A percentile compares a stretch with the other conserved stretches of the same genome.
Evolutionary conservation across 2,888 invertebrate species (phyloP).

Genomic region (Boloria selene): DNA sequence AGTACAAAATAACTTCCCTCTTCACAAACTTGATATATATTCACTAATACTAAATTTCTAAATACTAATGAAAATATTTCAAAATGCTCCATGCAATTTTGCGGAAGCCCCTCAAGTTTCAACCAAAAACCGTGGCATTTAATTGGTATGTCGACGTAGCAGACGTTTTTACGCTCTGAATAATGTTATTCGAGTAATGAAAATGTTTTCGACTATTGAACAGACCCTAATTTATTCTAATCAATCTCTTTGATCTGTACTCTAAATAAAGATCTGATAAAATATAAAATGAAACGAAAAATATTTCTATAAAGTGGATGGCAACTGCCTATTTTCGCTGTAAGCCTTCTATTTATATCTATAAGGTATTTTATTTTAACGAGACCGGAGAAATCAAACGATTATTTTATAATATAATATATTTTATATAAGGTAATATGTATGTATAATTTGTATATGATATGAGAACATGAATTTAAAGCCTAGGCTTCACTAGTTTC

Average conservation of each 20-base stretch:
- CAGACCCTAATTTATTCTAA: conserved; percentile 22
- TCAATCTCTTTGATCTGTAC: conserved; percentile 24
- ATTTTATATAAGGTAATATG: too few relatives aligned
- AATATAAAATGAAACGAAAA: conserved; percentile 4
- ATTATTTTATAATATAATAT: too few relatives aligned
- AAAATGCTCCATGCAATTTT: conserved; percentile 18
- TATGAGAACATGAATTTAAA: too few relatives aligned
- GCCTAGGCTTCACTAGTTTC: too few relatives aligned
- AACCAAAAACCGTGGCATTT: conserved; percentile 22
- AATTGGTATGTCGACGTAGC: conserved; percentile 20
- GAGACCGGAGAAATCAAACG: too few relatives aligned
- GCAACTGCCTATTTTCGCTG: not conserved
- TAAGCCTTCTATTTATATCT: too few relatives aligned
- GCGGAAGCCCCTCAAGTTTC: conserved; percentile 12
- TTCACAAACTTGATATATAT: too few relatives aligned
- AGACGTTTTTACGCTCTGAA: conserved; percentile 30
- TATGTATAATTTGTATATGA: too few relatives aligned
- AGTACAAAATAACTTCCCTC: too few relatives aligned
- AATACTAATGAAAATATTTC: conserved; percentile 17
- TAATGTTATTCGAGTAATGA: conserved; percentile 31
- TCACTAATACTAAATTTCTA: not conserved
- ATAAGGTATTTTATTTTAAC: too few relatives aligned
- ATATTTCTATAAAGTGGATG: not conserved
- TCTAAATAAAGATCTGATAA: conserved; percentile 3
- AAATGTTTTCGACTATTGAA: conserved; percentile 27